Evolutionary conservation across 2,113 vertebrate genomes (phyloP).

Genomic region (Picathartes gymnocephalus): DNA sequence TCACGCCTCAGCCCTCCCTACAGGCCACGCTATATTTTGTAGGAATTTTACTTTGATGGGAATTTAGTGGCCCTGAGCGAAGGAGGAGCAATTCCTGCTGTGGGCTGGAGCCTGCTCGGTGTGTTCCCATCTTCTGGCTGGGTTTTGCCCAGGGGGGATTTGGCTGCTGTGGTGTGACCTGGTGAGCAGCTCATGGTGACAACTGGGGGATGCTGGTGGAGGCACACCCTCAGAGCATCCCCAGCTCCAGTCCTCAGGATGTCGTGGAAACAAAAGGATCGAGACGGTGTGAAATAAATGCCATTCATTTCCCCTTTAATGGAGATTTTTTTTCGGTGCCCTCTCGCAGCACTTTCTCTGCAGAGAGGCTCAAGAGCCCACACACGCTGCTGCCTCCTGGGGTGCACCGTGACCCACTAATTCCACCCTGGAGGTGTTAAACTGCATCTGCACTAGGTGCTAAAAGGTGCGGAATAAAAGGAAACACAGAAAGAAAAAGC

Average conservation of each 20-base stretch:
- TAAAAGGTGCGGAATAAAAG: conserved; percentile 19
- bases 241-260: not conserved
- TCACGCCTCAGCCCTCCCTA: not conserved
- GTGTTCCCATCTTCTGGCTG: not conserved
- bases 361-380: not conserved
- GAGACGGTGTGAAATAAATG: not conserved
- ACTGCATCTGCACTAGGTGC: conserved; percentile 23
- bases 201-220: not conserved
- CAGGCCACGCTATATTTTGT: not conserved
- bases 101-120: rapidly evolving
- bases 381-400: not conserved
- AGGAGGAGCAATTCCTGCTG: not conserved
- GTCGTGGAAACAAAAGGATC: not conserved
- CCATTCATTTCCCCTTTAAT: not conserved
- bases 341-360: not conserved
- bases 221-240: not conserved
- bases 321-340: not conserved
- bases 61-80: rapidly evolving
- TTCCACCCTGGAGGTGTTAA: conserved; percentile 22
- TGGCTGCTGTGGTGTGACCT: not conserved
- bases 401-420: not conserved
- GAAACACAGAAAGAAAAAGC: not conserved
- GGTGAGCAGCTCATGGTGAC: not conserved
- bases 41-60: not conserved
- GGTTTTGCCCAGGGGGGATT: not conserved